A percentile compares a stretch with the other conserved stretches of the same genome.
phyloP scores from a whole-genome alignment of 2,113 vertebrate genomes.

The Ceyx melanurus region DNA sequence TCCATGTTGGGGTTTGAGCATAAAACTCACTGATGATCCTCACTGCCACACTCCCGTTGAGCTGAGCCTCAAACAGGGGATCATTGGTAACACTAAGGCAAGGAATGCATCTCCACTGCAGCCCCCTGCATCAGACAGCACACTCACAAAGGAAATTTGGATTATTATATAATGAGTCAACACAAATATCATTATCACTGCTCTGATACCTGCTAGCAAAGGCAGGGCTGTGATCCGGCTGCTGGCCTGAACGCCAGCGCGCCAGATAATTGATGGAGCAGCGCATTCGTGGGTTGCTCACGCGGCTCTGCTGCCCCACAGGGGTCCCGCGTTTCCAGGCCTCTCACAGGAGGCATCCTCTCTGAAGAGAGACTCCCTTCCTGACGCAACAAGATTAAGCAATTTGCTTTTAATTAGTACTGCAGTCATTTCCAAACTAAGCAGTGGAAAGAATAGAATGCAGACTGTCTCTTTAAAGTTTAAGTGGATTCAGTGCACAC shows the following conservation, averaged over 20 bases:
- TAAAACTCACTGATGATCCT: not conserved
- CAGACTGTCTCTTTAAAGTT: constrained; percentile 52
- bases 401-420: constrained; percentile 76
- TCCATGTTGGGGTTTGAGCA: not conserved
- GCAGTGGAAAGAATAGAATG: not conserved
- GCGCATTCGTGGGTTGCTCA: not conserved
- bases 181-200: not conserved
- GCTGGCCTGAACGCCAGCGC: not conserved
- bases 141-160: not conserved
- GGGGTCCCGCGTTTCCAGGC: not conserved
- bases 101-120: not conserved
- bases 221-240: not conserved
- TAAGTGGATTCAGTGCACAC: constrained; percentile 17
- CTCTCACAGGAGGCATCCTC: constrained; percentile 25
- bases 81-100: not conserved
- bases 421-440: constrained; percentile 43
- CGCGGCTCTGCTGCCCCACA: not conserved
- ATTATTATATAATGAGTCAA: not conserved
- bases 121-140: not conserved
- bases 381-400: constrained; percentile 58
- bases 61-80: rapidly evolving
- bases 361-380: constrained; percentile 12
- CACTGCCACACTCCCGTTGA: rapidly evolving
- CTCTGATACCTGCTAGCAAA: not conserved
- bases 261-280: not conserved